Base-by-base conservation (phyloP, 2,888 invertebrate species). In the Branchinecta sandiegonensis region DNA sequence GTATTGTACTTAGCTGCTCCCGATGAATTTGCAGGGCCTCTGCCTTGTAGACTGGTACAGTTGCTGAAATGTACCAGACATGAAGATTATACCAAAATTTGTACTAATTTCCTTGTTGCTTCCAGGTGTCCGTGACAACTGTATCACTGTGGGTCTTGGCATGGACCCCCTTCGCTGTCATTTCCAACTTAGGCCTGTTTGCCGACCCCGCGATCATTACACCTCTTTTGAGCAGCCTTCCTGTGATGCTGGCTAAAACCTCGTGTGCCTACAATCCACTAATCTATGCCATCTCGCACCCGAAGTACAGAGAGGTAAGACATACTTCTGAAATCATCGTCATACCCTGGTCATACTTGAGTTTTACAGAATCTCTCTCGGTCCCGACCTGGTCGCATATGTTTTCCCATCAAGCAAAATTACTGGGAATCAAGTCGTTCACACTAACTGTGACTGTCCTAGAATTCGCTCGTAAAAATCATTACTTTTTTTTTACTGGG, bases 131-230 rank as follows among this genome's bases (percentile, higher is more conserved):
- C 67, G 80, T 94, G 76, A 89, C 89, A 83, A 93, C 92, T 71
- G 90, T 94, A 74, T 84, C 88, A 0, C 79, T 93, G 73, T 94
- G 92, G 90, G 88, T 93, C 80, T 84, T 91, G 83, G 92, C 92
- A 67, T 94, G 94, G 94, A 89, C 90, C 46, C 92, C 92, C 9
- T 92, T 92, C 76, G 79, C 90, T 72, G 84, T 90, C 68, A 88
- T 91, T 76, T 90, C 91, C 78, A 87, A 83, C 76, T 81, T 86
- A 71, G 91, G 91, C 65, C 84, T 90, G 68, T 89, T 91, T 75
- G 74, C 74, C 11, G 86, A 88, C 74, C 83, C 83, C 70, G 81
- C 83, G 63, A 84, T 83, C 66, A 85, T 91, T 73, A 87, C 83
- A 72, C 91, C 91, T n/a, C 80, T 91, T 72, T 86, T 86, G 72